Evolutionary conservation across 2,888 invertebrate genomes (phyloP).

Genomic region (Nymphalis urticae): DNA sequence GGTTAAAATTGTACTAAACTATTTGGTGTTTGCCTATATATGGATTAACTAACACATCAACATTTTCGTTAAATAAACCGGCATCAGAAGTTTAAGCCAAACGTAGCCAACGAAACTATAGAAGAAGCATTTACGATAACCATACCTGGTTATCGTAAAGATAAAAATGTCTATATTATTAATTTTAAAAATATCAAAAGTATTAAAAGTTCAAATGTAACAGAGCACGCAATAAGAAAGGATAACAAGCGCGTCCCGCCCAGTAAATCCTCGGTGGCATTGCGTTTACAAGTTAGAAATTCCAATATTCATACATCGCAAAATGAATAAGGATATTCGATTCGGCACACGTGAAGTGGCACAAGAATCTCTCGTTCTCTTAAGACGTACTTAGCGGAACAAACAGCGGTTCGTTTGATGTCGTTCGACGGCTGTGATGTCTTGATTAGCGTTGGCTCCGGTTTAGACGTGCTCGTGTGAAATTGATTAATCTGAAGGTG

Average conservation of each 20-base stretch:
- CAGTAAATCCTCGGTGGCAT: background rate
- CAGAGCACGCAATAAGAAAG: too few species aligned
- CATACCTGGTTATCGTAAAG: too few species aligned
- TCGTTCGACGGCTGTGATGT: conserved; percentile 20
- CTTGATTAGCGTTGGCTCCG: conserved; percentile 30
- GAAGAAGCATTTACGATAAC: too few species aligned
- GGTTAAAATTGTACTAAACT: too few species aligned
- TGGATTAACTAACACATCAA: too few species aligned
- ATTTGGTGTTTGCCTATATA: too few species aligned
- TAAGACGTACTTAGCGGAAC: conserved; percentile 19
- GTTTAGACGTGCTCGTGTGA: conserved; percentile 16
- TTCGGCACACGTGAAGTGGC: conserved; percentile 14
- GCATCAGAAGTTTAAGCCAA: too few species aligned
- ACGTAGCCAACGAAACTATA: too few species aligned
- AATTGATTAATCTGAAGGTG: conserved; percentile 26
- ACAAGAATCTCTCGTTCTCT: conserved; percentile 1
- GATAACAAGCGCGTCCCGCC: background rate
- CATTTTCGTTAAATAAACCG: too few species aligned
- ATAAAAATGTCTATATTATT: too few species aligned
- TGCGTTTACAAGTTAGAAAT: background rate
- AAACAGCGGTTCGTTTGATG: conserved; percentile 30
- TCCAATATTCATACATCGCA: background rate
- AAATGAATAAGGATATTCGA: conserved; percentile 12
- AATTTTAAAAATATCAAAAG: too few species aligned
- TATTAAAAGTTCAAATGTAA: too few species aligned